phyloP scores from a whole-genome alignment of 2,113 vertebrate species.

The Euleptes europaea region DNA sequence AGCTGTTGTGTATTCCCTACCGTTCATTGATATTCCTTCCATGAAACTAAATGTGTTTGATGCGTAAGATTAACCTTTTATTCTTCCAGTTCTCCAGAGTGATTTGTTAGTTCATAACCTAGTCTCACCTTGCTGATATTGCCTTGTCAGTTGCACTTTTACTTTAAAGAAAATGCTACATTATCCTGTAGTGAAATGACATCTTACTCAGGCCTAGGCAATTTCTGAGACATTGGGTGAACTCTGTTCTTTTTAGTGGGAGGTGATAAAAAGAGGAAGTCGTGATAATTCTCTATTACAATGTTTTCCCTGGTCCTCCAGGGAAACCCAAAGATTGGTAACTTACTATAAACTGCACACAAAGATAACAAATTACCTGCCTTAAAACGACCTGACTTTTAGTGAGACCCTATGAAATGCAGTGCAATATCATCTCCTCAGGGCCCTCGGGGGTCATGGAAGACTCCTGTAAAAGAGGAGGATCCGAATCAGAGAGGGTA shows the following conservation, averaged over 20 bases:
- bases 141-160: slow-evolving; percentile 5
- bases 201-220: slow-evolving; percentile 37
- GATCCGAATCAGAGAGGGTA: neutral
- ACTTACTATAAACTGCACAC: slow-evolving; percentile 4
- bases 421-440: neutral
- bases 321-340: slow-evolving; percentile 15
- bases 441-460: neutral
- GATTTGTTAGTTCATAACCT: slow-evolving; percentile 45
- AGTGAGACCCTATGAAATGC: neutral
- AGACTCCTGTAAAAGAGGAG: neutral
- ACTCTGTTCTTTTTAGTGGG: slow-evolving; percentile 39
- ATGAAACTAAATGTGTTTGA: neutral
- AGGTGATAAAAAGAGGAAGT: slow-evolving; percentile 42
- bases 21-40: neutral
- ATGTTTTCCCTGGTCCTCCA: slow-evolving; percentile 17
- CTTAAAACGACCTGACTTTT: slow-evolving; percentile 2
- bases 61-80: slow-evolving; percentile 19
- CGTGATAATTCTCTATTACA: slow-evolving; percentile 22
- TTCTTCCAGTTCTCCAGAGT: slow-evolving; percentile 26
- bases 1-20: slow-evolving; percentile 28
- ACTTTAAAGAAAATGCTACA: slow-evolving; percentile 46
- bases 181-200: slow-evolving; percentile 45
- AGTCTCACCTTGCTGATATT: slow-evolving; percentile 46
- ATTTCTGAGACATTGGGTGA: slow-evolving; percentile 46
- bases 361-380: slow-evolving; percentile 15